A percentile compares a stretch with the other conserved stretches of the same genome.
Conservation (phyloP, 2,888 invertebrate genomes). For the Geophilus truncorum region DNA sequence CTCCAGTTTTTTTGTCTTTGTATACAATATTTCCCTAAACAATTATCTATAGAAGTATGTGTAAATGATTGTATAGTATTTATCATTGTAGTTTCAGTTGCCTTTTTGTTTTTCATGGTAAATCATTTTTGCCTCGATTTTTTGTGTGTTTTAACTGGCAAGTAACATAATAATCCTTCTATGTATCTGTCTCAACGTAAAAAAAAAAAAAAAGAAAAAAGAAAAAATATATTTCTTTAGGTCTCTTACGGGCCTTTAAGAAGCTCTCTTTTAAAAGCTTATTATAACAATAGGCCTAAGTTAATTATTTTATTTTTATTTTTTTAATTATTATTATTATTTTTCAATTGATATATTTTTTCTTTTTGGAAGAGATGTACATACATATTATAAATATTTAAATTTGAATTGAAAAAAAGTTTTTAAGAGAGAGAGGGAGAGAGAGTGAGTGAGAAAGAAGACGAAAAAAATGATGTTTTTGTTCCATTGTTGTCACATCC, state of each 20-base stretch:
- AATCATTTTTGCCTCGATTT: conserved; percentile 15
- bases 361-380: not conserved
- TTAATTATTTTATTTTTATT: not conserved
- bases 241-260: not conserved
- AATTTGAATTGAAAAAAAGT: not conserved
- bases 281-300: not conserved
- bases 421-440: not conserved
- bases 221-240: not conserved
- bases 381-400: conserved; percentile 19
- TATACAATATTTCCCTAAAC: conserved; percentile 17
- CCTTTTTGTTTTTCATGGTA: conserved; percentile 19
- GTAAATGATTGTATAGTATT: conserved; percentile 27
- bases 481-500: conserved; percentile 27
- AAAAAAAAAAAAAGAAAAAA: not conserved
- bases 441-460: not conserved
- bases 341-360: no score
- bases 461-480: not conserved
- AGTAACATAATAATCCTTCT: conserved; percentile 7
- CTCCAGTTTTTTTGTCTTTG: conserved; percentile 17
- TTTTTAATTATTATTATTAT: not conserved
- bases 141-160: conserved; percentile 25
- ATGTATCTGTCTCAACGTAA: not conserved
- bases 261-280: conserved; percentile 7
- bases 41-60: conserved; percentile 14
- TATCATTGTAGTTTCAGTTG: conserved; percentile 21